Evolutionary conservation across 2,888 invertebrate species (phyloP), one percentile per base, ranked within the genome.

Genomic region (Diadromus collaris): DNA sequence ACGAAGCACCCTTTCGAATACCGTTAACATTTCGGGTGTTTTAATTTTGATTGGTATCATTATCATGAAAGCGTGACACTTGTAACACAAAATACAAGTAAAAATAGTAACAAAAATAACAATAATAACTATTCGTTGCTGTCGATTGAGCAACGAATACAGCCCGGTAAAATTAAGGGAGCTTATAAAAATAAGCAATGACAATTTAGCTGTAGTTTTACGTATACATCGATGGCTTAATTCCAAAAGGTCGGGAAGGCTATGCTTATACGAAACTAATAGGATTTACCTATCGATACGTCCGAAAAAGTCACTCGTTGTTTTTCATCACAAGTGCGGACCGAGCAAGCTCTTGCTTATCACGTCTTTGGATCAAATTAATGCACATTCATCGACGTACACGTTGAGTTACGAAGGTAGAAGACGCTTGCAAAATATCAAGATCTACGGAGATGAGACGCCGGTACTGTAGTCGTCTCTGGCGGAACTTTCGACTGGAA

Each of bases 301-400:
- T n/a, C n/a, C n/a, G n/a, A n/a, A n/a, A n/a, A n/a, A n/a, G n/a
- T n/a, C n/a, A n/a, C n/a, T n/a, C n/a, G n/a, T 38, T 38, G 38
- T 38, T 38, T 38, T 38, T 38, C 38, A 5, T 38, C 38, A 13
- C 1, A 46, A 16, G 46, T 4, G 46, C 13, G 5, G 10, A 16
- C n/a, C 46, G n/a, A n/a, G 5, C 27, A 6, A 21, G 19, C 21
- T 10, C 27, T 58, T 54, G 27, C 46, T 10, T 56, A 63, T 79
- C 67, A 16, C 19, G 46, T 32, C 41, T 56, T 48, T 19, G 56
- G 68, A 68, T 71, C 41, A 69, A 58, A 76, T 64, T 24, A 68
- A 72, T 76, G 56, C 68, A 16, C 6, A 24, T 46, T 16, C 58
- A 68, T 29, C n/a, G 44, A 2, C 24, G 34, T 48, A n/a, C 48